A percentile compares a stretch with the other conserved stretches of the same genome.
Evolutionary conservation across 2,797 vertebrate species (phyloP).

Genomic region (Halcyon chelicuti): DNA sequence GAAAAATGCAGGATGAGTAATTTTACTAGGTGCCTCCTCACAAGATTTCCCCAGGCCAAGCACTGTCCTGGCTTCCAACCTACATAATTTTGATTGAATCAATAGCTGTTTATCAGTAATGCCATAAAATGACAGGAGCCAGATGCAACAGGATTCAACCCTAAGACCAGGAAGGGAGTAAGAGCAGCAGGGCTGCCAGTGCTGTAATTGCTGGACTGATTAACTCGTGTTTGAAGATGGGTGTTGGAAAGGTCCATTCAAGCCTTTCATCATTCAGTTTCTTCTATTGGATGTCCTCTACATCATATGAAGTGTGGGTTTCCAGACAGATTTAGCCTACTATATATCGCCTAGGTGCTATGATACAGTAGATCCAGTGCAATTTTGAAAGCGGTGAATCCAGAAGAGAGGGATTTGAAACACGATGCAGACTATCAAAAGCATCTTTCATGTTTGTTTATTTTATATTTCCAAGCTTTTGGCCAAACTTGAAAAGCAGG

Average conservation of each 20-base stretch:
- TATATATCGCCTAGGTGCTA: neutral
- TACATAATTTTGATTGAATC: slow-evolving; percentile 22
- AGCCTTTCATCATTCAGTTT: neutral
- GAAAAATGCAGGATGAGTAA: slow-evolving; percentile 64
- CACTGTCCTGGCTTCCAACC: slow-evolving; percentile 25
- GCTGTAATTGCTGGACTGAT: neutral
- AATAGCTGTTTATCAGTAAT: neutral
- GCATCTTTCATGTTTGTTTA: neutral
- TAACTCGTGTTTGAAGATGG: neutral
- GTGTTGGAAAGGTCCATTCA: neutral
- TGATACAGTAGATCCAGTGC: neutral
- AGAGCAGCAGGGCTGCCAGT: neutral
- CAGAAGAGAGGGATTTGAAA: neutral
- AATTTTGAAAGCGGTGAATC: neutral
- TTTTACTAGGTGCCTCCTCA: slow-evolving; percentile 50
- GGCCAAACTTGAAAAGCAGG: neutral
- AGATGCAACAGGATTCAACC: slow-evolving; percentile 14
- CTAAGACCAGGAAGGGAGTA: neutral
- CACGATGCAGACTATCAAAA: accelerated
- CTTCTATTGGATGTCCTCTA: neutral
- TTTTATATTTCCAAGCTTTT: neutral
- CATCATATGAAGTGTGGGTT: neutral
- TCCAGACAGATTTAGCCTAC: neutral
- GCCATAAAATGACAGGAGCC: slow-evolving; percentile 7
- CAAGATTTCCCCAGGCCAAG: slow-evolving; percentile 47